A percentile compares a stretch with the other conserved stretches of the same genome.
Evolutionary conservation across 2,888 invertebrate genomes (phyloP).

Genomic region (Girardia tigrina): DNA sequence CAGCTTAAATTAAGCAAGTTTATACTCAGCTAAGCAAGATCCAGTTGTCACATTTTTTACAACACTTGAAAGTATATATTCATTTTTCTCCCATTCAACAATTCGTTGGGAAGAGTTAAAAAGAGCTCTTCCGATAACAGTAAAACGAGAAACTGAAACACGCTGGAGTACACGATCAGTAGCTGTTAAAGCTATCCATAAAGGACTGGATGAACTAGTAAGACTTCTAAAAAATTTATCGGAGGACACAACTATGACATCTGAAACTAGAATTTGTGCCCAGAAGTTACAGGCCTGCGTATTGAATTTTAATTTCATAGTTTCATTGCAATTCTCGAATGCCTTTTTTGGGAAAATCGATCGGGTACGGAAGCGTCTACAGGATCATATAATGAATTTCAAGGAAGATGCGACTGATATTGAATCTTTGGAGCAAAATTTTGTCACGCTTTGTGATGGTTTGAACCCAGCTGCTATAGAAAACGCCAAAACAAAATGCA

Average conservation of each 20-base stretch:
- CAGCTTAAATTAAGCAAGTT: background rate
- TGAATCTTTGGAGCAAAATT: background rate
- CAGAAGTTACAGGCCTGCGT: background rate
- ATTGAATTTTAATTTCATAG: background rate
- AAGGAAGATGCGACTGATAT: background rate
- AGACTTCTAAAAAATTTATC: background rate
- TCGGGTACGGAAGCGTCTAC: background rate
- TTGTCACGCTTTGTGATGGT: background rate
- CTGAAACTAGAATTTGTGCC: background rate
- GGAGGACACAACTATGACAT: background rate
- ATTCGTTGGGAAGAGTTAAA: background rate
- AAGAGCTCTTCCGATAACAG: background rate
- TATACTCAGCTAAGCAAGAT: no score
- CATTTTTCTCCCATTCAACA: background rate
- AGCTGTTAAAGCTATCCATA: no score
- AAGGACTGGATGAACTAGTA: no score
- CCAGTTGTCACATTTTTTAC: background rate
- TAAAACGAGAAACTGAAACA: no score
- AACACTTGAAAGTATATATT: background rate
- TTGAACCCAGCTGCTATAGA: background rate
- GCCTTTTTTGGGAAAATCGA: background rate
- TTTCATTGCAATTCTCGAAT: background rate
- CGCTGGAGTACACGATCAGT: background rate
- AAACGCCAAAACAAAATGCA: background rate
- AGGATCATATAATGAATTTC: background rate